Conservation (phyloP, 2,797 vertebrate species). For the Muscicapa striata region DNA sequence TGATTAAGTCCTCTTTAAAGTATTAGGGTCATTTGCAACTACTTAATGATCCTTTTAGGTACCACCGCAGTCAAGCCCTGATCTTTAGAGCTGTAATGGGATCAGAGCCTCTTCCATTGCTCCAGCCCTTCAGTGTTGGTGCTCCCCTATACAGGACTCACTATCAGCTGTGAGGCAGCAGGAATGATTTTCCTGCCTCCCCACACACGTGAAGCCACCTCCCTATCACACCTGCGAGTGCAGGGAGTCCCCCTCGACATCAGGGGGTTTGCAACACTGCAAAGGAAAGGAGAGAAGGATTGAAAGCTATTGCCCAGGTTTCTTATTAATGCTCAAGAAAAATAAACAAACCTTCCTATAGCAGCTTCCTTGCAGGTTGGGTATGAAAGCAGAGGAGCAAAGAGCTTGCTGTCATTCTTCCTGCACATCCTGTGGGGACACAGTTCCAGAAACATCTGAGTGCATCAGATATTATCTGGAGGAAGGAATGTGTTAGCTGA, state of each 20-base stretch:
- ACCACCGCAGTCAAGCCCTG: not conserved
- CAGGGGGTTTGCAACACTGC: rapidly evolving
- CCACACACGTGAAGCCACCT: not conserved
- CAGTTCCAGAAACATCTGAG: constrained; percentile 23
- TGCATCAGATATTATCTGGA: constrained; percentile 38
- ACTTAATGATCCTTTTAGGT: constrained; percentile 24
- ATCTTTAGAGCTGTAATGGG: not conserved
- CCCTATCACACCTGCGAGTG: not conserved
- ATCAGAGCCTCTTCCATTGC: not conserved
- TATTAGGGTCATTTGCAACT: constrained; percentile 34
- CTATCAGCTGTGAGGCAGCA: rapidly evolving
- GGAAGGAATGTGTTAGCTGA: constrained; percentile 49
- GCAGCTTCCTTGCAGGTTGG: not conserved
- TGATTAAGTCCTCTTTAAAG: constrained; percentile 51
- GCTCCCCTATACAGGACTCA: not conserved
- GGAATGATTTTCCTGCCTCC: not conserved
- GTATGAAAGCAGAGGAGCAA: not conserved
- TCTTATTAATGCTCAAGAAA: not conserved
- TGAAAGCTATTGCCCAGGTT: not conserved
- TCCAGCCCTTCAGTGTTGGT: not conserved
- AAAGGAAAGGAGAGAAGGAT: not conserved
- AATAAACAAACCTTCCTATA: not conserved
- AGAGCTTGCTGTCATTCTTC: not conserved
- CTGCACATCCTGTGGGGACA: not conserved
- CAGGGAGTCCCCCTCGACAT: not conserved